Base-by-base conservation (phyloP, 2,888 invertebrate species). In the Drosophila mettleri region DNA sequence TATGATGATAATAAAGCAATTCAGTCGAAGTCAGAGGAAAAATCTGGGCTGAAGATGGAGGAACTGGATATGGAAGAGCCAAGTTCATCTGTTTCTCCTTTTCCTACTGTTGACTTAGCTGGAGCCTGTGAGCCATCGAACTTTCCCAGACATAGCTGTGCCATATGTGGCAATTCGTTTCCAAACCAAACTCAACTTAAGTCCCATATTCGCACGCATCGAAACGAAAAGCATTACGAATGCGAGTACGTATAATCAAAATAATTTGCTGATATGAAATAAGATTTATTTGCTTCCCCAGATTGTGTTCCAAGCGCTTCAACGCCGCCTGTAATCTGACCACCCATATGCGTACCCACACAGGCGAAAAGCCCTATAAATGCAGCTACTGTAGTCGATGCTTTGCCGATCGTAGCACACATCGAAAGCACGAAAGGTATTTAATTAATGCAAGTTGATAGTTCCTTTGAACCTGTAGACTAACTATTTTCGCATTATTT, bases 361-460 rank as follows among this genome's bases (percentile, higher is more conserved):
- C 90, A 0, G 90, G 90, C 1, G 91, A 91, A 53, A 91, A 89
- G 12, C 90, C 90, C 0, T 90, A 53, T 33, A 43, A 73, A 20
- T 90, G 90, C 16, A 34, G 29, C 14, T 79, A 74, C 39, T 90
- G 92, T 62, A 52, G 69, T 8, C 81, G 92, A 3, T 81, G 89
- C 5, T 92, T 92, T 61, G 80, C 89, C 0, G 92, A 92, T 80
- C 90, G 90, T 14, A 91, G 90, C n/a, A 90, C 91, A 2, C 86
- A 90, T 51, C 83, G 91, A 4, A 91, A 91, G 54, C 92, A 92
- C 61, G 90, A 91, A 76, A 85, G 92, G 91, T 90, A 46, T 0
- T 38, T 29, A 18, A n/a, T 2, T n/a, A n/a, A 6, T 8, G 14
- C 2, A 0, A 1, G 14, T n/a, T 36, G 6, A 4, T 10, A 12